phyloP scores from a whole-genome alignment of 1,140 invertebrate species.

The Cecropterus lyciades region DNA sequence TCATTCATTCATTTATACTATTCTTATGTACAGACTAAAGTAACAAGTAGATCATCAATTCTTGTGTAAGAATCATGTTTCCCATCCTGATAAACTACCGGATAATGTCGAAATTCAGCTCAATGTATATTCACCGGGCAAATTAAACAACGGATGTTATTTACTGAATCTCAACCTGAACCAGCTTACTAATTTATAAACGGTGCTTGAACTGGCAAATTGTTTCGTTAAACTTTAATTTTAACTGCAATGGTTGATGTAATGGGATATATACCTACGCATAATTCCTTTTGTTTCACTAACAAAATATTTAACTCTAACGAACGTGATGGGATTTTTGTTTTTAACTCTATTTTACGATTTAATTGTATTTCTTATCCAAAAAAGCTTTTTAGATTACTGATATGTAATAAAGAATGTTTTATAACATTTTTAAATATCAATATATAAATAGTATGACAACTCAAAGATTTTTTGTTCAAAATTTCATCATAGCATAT shows the following conservation, averaged over 20 bases:
- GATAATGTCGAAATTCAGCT: not conserved
- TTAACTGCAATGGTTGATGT: slow-evolving; percentile 1
- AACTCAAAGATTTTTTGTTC: too few relatives aligned
- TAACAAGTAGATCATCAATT: not conserved
- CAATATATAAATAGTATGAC: too few relatives aligned
- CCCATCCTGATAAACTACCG: not conserved
- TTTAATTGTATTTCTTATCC: too few relatives aligned
- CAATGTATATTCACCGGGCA: not conserved
- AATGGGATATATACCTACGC: not conserved
- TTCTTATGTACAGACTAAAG: too few relatives aligned
- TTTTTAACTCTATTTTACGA: too few relatives aligned
- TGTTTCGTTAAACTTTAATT: slow-evolving; percentile 9
- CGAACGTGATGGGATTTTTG: too few relatives aligned
- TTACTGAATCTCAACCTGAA: not conserved
- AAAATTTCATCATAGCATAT: too few relatives aligned
- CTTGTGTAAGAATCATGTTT: not conserved
- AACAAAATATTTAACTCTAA: too few relatives aligned
- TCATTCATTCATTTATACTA: too few relatives aligned
- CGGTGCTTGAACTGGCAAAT: slow-evolving; percentile 4
- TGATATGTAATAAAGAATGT: too few relatives aligned
- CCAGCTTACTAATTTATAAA: slow-evolving; percentile 3
- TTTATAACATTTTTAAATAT: too few relatives aligned
- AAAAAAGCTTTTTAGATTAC: too few relatives aligned
- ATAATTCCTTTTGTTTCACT: not conserved
- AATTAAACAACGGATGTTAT: slow-evolving; percentile 1